Base-by-base conservation (phyloP, 2,888 invertebrate species). In the Acheta domesticus region DNA sequence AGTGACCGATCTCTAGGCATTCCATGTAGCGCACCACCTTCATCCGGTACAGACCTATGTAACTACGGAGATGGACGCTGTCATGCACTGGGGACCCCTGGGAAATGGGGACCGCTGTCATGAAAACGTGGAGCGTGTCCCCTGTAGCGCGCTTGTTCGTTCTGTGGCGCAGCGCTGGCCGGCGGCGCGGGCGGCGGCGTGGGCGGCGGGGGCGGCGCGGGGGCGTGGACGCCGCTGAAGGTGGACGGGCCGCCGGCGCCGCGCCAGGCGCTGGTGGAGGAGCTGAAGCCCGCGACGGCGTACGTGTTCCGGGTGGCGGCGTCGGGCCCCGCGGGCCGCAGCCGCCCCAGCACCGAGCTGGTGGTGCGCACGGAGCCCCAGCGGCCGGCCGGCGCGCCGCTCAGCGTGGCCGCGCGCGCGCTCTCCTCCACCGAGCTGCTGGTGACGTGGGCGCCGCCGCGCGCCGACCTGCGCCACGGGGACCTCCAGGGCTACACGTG, bases 401-500 rank as follows among this genome's bases (percentile, higher is more conserved):
- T 91, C 12, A 91, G 91, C 86, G 87, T 92, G n/a, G 89, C 90
- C 49, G 92, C 92, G 0, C 88, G 92, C 77, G 91, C 94, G 1
- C 88, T 93, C 21, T 93, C 93, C 0, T 93, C 94, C 11, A 92
- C 92, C 2, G 92, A 93, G 85, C 88, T 94, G 16, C 87, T 92
- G 62, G 91, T 94, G 14, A 92, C 92, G 12, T 94, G 94, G 92
- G 88, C 91, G 82, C 92, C 94, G 0, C 94, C 94, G 0, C 84
- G 91, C 20, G 87, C 89, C 0, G 93, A 93, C 83, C 85, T 93
- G 49, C 89, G 93, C 77, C 93, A 95, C 85, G 94, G 94, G 0
- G 91, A 93, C 82, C 91, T 94, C 81, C 90, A 92, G 83, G 94
- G 94, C 48, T 94, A 93, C 85, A 93, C 85, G 90, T 95, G 36